phyloP scores from a whole-genome alignment of 64 coral and sea anemone genomes.

The Montipora cactus region DNA sequence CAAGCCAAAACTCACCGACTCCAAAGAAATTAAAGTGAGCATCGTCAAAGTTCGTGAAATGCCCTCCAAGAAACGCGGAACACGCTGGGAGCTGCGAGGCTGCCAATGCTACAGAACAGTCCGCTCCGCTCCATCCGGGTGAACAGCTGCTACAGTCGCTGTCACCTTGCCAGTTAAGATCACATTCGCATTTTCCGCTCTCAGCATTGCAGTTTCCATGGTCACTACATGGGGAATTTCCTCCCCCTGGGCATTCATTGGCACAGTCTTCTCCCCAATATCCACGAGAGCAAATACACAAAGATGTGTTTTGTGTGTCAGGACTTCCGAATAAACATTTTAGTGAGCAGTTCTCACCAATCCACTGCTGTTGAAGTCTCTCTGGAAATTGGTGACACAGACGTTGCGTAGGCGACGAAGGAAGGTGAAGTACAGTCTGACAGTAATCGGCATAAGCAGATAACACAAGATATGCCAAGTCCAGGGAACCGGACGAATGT shows the following conservation, averaged over 20 bases:
- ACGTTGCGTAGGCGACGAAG: conserved; percentile 51
- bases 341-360: conserved; percentile 82
- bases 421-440: conserved; percentile 51
- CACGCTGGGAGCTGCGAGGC: conserved; percentile 70
- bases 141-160: conserved; percentile 81
- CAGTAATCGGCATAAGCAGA: conserved; percentile 93
- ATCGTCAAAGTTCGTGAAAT: conserved; percentile 94
- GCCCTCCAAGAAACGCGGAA: conserved; percentile 79
- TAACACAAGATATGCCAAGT: conserved; percentile 64
- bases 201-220: conserved; percentile 72
- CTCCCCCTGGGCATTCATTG: conserved; percentile 80
- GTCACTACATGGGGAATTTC: conserved; percentile 74
- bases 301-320: conserved; percentile 27
- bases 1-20: conserved; percentile 85
- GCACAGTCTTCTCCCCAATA: conserved; percentile 91
- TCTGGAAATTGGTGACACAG: conserved; percentile 78
- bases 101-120: conserved; percentile 85
- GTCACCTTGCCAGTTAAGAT: conserved; percentile 93
- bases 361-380: conserved; percentile 50
- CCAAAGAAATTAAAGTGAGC: conserved; percentile 90
- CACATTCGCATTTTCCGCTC: conserved; percentile 81
- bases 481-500: conserved; percentile 49
- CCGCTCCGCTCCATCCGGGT: conserved; percentile 79
- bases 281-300: conserved; percentile 84
- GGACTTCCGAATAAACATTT: conserved; percentile 84